phyloP scores from a whole-genome alignment of 2,888 invertebrate genomes.

The Amblyjoppa proteus region DNA sequence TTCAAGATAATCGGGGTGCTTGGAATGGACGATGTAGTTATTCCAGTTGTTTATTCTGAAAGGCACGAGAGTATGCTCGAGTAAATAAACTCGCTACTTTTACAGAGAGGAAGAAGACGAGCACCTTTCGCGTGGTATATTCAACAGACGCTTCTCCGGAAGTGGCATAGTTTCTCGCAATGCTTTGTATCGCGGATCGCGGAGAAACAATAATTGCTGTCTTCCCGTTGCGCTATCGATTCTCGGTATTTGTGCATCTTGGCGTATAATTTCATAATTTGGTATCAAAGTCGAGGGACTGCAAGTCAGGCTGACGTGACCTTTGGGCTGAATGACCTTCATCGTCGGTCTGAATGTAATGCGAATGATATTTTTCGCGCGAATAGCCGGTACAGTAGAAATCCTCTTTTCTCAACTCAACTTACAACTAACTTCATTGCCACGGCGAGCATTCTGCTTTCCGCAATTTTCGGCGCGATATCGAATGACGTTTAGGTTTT shows the following conservation, averaged over 20 bases:
- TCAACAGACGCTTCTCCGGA: slow-evolving; percentile 59
- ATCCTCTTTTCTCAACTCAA: background rate
- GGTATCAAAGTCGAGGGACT: slow-evolving; percentile 42
- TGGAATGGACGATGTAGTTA: slow-evolving; percentile 57
- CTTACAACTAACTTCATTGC: background rate
- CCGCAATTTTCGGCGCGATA: too few species aligned
- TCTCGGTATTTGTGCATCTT: slow-evolving; percentile 30
- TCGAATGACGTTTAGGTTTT: too few species aligned
- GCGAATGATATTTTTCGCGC: background rate
- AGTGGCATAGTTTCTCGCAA: slow-evolving; percentile 52
- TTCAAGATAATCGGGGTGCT: slow-evolving; percentile 50
- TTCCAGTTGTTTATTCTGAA: slow-evolving; percentile 59
- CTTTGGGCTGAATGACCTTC: background rate
- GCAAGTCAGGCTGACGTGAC: background rate
- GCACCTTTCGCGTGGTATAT: slow-evolving; percentile 65
- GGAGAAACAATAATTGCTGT: slow-evolving; percentile 36
- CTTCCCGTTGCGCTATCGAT: slow-evolving; percentile 30
- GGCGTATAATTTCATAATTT: slow-evolving; percentile 58
- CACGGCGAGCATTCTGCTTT: too few species aligned
- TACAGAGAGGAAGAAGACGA: background rate
- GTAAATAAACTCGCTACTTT: background rate
- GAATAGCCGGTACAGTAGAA: background rate
- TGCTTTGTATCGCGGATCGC: slow-evolving; percentile 33
- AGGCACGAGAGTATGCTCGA: background rate
- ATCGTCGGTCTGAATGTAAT: background rate